These are phyloP conservation scores for Copsychus sechellarum DNA, from an alignment of 2,113 vertebrate species.

Conservation along the genomic window DNA sequence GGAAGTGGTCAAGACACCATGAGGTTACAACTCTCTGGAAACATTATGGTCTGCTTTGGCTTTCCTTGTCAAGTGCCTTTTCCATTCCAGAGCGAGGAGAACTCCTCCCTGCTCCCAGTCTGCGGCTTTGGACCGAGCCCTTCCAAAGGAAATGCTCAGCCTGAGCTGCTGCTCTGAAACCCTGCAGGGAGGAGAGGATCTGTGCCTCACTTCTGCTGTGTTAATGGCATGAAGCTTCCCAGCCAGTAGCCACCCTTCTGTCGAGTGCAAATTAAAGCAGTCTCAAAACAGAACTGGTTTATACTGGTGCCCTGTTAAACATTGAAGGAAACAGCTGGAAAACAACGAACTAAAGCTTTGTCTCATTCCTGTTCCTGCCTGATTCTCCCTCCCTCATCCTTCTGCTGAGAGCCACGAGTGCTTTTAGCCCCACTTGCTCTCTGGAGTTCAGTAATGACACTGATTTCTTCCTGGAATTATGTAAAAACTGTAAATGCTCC, in stretches of 20 bases:
- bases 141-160: background rate
- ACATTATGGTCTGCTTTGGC: background rate
- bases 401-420: background rate
- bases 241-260: background rate
- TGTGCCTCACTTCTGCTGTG: background rate
- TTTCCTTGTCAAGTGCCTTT: background rate
- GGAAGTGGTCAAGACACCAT: constrained; percentile 1
- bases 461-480: background rate
- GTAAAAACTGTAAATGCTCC: background rate
- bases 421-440: background rate
- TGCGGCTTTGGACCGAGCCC: background rate
- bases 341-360: background rate
- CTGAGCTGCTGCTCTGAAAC: background rate
- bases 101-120: background rate
- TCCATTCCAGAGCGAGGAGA: background rate
- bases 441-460: background rate
- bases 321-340: background rate
- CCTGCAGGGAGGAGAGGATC: background rate
- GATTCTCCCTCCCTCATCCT: background rate
- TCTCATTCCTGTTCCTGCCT: fast-evolving
- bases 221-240: background rate
- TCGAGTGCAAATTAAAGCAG: background rate
- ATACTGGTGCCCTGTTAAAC: background rate
- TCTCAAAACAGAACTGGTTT: background rate
- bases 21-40: constrained; percentile 16